These are phyloP conservation scores for Oreocharis arfaki DNA, from an alignment of 2,113 vertebrate species.

Conservation along the genomic window DNA sequence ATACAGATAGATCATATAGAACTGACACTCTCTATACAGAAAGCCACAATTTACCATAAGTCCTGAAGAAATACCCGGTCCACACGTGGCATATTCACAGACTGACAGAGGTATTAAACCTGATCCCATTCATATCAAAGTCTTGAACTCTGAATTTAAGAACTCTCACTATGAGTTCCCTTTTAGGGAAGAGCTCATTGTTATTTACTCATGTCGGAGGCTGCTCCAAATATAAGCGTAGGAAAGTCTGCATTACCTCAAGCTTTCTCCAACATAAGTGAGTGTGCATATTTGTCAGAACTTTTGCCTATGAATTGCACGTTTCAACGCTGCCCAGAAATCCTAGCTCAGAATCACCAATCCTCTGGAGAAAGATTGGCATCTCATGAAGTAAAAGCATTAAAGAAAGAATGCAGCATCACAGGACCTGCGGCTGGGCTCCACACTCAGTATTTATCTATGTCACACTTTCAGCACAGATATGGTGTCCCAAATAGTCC, in stretches of 20 bases:
- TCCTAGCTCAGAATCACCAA: not conserved
- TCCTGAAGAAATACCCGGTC: not conserved
- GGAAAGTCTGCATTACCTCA: not conserved
- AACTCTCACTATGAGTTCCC: not conserved
- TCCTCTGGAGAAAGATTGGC: not conserved
- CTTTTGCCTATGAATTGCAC: not conserved
- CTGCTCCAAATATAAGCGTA: not conserved
- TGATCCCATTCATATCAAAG: not conserved
- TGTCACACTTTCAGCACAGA: not conserved
- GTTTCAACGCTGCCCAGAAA: not conserved
- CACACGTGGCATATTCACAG: not conserved
- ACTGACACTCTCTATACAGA: not conserved
- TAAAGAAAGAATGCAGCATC: not conserved
- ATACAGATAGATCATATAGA: not conserved
- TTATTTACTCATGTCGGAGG: not conserved
- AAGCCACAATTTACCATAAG: not conserved
- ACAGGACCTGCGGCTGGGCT: not conserved
- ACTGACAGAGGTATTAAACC: not conserved
- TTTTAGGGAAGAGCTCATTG: not conserved
- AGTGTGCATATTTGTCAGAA: not conserved
- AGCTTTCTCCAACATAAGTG: not conserved
- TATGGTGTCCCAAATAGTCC: not conserved
- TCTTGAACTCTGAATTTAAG: not conserved
- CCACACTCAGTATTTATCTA: not conserved
- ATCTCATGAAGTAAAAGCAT: not conserved